Evolutionary conservation across 2,113 vertebrate species (phyloP), one percentile per base, ranked within the genome.

Genomic region (Zeus faber): DNA sequence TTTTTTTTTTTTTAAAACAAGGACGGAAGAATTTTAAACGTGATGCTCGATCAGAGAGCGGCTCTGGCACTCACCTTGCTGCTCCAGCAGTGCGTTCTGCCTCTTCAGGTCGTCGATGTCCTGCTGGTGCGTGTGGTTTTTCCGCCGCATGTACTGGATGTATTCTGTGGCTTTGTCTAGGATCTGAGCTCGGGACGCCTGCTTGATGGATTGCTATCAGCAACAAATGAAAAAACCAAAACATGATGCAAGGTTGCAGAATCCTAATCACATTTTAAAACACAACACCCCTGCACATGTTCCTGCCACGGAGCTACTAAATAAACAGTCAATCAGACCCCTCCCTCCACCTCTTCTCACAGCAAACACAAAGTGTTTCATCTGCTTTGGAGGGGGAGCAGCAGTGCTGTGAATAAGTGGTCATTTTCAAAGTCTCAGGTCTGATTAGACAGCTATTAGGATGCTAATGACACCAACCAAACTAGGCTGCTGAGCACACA

Each of bases 101-200:
- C 94, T 85, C 85, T 97, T 98, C 89, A 99, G 91, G 87, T 99
- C 97, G 13, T 98, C 96, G 1, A 98, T 99, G 77, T 99, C 97
- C 86, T 98, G 96, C 91, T 99, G 97, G 92, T 99, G 97, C 4
- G 97, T 97, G 92, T 97, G 92, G 90, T 99, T 99, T 98, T 99
- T 99, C 88, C 97, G 90, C 79, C 97, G 90, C 97, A 99, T 99
- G 82, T 95, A 99, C 88, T 99, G 97, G 89, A 99, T 99, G 87
- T 99, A 99, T 85, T 99, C 97, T 95, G 97, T 99, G 84, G 96
- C 97, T 97, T 99, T 98, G 89, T 99, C 96, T 93, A 99, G 89
- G 91, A 98, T 99, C 89, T 99, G 97, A 82, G 97, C 97, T 88
- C 97, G 91, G 81, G 96, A 98, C 84, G 97, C 97, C 97, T 99